These are phyloP conservation scores for Euzophera pinguis DNA, from an alignment of 2,888 invertebrate species.

Conservation along the genomic window DNA sequence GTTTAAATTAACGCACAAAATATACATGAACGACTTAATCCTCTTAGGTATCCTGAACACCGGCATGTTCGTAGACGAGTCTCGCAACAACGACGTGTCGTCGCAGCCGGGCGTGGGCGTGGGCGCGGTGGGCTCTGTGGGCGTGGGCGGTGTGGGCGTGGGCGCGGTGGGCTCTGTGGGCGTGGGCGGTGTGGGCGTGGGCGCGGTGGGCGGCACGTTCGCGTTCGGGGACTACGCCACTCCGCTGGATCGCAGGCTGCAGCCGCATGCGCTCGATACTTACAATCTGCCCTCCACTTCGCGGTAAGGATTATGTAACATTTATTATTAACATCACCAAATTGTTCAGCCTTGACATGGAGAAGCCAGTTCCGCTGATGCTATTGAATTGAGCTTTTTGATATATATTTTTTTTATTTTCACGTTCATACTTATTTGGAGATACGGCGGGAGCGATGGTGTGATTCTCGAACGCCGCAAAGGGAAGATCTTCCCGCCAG, in stretches of 20 bases:
- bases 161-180: slow-evolving; percentile 7
- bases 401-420: too few relatives aligned
- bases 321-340: too few relatives aligned
- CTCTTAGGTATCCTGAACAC: slow-evolving; percentile 47
- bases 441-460: too few relatives aligned
- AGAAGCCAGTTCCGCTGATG: too few relatives aligned
- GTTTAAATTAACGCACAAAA: too few relatives aligned
- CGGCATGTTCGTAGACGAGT: slow-evolving; percentile 55
- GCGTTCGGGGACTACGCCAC: slow-evolving; percentile 45
- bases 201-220: slow-evolving; percentile 23
- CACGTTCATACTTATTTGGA: too few relatives aligned
- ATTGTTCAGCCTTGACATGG: too few relatives aligned
- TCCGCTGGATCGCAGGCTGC: slow-evolving; percentile 37
- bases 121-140: neutral
- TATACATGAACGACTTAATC: too few relatives aligned
- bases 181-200: slow-evolving; percentile 1
- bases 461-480: too few relatives aligned
- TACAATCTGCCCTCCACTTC: slow-evolving; percentile 68
- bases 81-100: slow-evolving; percentile 60
- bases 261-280: slow-evolving; percentile 36
- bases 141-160: neutral
- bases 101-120: slow-evolving; percentile 24
- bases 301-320: too few relatives aligned
- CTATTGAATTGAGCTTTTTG: too few relatives aligned
- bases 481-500: too few relatives aligned